A percentile compares a stretch with the other conserved stretches of the same genome.
These are phyloP conservation scores for Stictocephala bisonia DNA, from an alignment of 2,888 invertebrate genomes.

Conservation along the genomic window DNA sequence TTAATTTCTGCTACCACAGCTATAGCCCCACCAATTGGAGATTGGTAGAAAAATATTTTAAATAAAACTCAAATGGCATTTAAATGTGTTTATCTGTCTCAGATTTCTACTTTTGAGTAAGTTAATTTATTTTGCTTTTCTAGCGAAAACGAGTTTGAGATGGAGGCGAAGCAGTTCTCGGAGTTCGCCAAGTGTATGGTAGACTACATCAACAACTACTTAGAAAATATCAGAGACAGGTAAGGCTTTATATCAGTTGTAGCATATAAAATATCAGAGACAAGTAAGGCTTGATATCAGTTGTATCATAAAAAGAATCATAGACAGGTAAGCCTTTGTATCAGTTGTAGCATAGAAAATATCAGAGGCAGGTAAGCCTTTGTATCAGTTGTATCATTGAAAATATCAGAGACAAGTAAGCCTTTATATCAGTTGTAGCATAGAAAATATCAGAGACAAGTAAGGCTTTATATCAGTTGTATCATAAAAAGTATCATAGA, in stretches of 20 bases:
- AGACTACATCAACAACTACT: conserved; percentile 92
- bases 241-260: conserved; percentile 79
- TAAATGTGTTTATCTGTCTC: not conserved
- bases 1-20: not conserved
- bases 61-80: not conserved
- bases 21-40: too few species aligned
- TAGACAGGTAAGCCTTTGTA: conserved; percentile 83
- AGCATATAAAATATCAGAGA: conserved; percentile 95
- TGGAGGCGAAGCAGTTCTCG: conserved; percentile 86
- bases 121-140: conserved; percentile 51
- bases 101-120: not conserved
- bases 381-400: too few species aligned
- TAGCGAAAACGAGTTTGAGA: conserved; percentile 61
- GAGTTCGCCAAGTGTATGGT: conserved; percentile 94
- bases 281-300: conserved; percentile 81
- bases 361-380: conserved; percentile 85
- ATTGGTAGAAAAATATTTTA: too few species aligned
- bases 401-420: too few species aligned
- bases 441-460: too few species aligned
- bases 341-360: conserved; percentile 92
- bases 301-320: conserved; percentile 92
- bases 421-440: too few species aligned
- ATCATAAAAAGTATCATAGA: too few species aligned
- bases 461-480: too few species aligned
- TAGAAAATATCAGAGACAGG: conserved; percentile 95